Evolutionary conservation across 2,888 invertebrate species (phyloP).

Genomic region (Strigamia crassipes): DNA sequence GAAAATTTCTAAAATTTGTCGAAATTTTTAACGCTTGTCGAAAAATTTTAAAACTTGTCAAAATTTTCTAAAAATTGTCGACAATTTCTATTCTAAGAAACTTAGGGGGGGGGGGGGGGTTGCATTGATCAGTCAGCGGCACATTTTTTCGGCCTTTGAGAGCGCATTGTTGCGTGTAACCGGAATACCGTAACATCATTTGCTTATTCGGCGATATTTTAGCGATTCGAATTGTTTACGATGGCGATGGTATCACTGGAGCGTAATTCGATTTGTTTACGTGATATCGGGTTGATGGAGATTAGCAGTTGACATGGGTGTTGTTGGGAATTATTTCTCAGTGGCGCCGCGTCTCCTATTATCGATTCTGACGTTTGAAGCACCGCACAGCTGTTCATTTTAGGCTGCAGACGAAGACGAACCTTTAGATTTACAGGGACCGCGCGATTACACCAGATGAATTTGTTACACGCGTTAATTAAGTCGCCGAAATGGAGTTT

Average conservation of each 20-base stretch:
- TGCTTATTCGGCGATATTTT: neutral
- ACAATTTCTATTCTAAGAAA: too few relatives aligned
- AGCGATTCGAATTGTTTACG: neutral
- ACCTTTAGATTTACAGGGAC: neutral
- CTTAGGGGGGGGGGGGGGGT: too few relatives aligned
- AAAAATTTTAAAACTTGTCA: too few relatives aligned
- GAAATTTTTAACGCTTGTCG: too few relatives aligned
- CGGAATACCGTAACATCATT: too few relatives aligned
- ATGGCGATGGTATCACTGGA: neutral
- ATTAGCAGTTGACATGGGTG: neutral
- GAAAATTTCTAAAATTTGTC: too few relatives aligned
- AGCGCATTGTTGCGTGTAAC: too few relatives aligned
- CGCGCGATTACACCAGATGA: neutral
- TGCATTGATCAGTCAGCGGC: too few relatives aligned
- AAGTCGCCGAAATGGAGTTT: neutral
- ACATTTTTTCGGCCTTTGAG: too few relatives aligned
- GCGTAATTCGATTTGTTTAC: conserved; percentile 23
- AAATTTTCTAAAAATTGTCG: too few relatives aligned
- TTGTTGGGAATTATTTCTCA: neutral
- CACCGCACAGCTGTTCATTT: conserved; percentile 13
- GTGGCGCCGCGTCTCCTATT: neutral
- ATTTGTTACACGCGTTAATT: neutral
- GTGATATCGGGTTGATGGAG: neutral
- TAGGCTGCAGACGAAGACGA: neutral
- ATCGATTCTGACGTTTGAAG: conserved; percentile 22